phyloP scores from a whole-genome alignment of 1,140 invertebrate genomes.

The Ceratoteleas bidentatus region DNA sequence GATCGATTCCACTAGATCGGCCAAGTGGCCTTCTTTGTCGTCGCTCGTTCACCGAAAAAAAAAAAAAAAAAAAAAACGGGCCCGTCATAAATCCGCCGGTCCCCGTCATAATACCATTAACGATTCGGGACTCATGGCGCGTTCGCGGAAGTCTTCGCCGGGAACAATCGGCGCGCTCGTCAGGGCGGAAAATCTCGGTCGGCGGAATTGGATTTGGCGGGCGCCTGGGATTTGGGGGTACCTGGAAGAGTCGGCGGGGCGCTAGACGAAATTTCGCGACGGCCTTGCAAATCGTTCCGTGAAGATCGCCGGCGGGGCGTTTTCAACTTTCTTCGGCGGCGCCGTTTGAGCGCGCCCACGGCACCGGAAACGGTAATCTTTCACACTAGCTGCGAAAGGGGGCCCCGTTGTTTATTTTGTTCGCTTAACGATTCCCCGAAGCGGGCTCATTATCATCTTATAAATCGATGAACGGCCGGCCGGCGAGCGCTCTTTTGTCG shows the following conservation, averaged over 20 bases:
- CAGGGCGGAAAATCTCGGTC: slow-evolving; percentile 22
- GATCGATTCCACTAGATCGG: slow-evolving; percentile 2
- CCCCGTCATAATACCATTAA: slow-evolving; percentile 22
- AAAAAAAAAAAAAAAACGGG: neutral
- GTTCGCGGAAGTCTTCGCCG: slow-evolving; percentile 14
- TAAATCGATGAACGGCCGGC: slow-evolving; percentile 48
- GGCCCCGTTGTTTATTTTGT: slow-evolving; percentile 41
- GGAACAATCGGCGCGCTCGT: neutral
- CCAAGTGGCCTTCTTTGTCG: slow-evolving; percentile 20
- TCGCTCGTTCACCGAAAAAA: neutral
- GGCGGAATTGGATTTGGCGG: slow-evolving; percentile 11
- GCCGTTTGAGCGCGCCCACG: slow-evolving; percentile 29
- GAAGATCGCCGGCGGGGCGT: slow-evolving; percentile 32
- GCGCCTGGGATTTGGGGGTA: neutral
- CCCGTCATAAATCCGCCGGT: slow-evolving; percentile 13
- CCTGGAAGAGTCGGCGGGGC: slow-evolving; percentile 23
- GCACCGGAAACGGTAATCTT: slow-evolving; percentile 56
- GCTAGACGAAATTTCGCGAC: slow-evolving; percentile 21
- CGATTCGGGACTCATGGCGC: neutral
- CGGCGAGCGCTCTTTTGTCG: slow-evolving; percentile 39
- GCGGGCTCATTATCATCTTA: slow-evolving; percentile 55
- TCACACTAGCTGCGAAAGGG: slow-evolving; percentile 44
- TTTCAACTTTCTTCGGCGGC: slow-evolving; percentile 48
- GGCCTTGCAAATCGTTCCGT: slow-evolving; percentile 41
- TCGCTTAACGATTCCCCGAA: slow-evolving; percentile 53